These are phyloP conservation scores for Priocnemis perturbator DNA, from an alignment of 2,888 invertebrate species.

Conservation along the genomic window DNA sequence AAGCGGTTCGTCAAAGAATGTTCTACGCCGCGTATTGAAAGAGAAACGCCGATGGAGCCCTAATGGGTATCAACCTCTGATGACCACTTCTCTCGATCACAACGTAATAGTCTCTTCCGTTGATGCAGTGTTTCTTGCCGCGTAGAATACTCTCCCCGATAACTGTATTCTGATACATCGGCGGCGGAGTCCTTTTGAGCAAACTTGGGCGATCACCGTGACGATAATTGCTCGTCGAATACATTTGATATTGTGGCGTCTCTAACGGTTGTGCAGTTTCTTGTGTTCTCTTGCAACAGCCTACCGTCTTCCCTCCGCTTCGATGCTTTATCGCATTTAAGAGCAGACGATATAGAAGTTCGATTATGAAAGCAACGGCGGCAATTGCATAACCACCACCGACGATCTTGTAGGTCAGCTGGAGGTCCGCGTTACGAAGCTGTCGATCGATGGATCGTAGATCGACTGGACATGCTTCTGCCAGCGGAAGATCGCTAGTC, in stretches of 20 bases:
- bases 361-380: constrained; percentile 80
- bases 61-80: constrained; percentile 83
- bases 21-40: constrained; percentile 77
- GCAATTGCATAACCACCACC: constrained; percentile 82
- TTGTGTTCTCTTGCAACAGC: constrained; percentile 38
- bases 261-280: neutral
- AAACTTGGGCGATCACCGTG: constrained; percentile 6
- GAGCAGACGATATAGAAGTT: constrained; percentile 67
- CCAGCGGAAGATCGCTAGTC: constrained; percentile 81
- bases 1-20: too few relatives aligned
- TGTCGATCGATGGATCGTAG: constrained; percentile 88
- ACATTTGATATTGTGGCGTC: constrained; percentile 5
- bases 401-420: constrained; percentile 88
- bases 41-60: constrained; percentile 86
- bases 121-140: constrained; percentile 75
- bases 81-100: constrained; percentile 80
- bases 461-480: constrained; percentile 88
- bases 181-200: constrained; percentile 42
- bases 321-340: neutral
- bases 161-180: constrained; percentile 24
- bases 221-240: constrained; percentile 1
- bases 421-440: constrained; percentile 84
- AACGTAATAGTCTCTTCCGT: constrained; percentile 87
- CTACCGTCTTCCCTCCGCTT: neutral
- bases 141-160: constrained; percentile 7